A percentile compares a stretch with the other conserved stretches of the same genome.
Evolutionary conservation across 2,113 vertebrate genomes (phyloP).

Genomic region (Macroglossus sobrinus): DNA sequence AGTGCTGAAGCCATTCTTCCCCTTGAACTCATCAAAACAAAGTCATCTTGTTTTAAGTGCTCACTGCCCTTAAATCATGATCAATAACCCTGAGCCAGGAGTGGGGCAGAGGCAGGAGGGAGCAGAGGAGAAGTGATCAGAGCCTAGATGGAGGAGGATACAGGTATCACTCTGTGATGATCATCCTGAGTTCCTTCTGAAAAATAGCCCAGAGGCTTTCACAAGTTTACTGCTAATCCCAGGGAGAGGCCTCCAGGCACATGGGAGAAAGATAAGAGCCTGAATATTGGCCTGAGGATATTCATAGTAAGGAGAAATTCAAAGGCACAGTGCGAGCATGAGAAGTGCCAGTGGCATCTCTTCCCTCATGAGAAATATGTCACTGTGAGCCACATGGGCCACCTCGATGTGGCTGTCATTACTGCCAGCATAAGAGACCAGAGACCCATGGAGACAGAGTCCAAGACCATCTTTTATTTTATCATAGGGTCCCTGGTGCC

Average conservation of each 20-base stretch:
- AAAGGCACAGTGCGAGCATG: neutral
- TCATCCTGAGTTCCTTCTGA: too few relatives aligned
- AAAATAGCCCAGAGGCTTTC: neutral
- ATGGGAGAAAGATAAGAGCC: too few relatives aligned
- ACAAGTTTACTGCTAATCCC: neutral
- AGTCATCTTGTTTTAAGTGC: neutral
- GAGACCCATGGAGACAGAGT: neutral
- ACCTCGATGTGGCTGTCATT: neutral
- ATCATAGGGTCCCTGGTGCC: too few relatives aligned
- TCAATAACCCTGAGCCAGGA: fast-evolving
- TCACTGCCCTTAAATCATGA: neutral
- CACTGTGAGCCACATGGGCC: too few relatives aligned
- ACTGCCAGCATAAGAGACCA: neutral
- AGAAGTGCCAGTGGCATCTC: neutral
- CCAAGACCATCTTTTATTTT: neutral
- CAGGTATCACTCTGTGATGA: too few relatives aligned
- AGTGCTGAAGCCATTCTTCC: neutral
- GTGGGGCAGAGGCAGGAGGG: too few relatives aligned
- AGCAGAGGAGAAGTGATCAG: neutral
- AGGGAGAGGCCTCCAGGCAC: fast-evolving
- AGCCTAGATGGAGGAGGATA: neutral
- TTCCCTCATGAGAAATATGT: neutral
- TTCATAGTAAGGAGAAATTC: neutral
- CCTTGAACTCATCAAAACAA: neutral
- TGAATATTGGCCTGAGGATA: neutral